Conservation (phyloP, 2,888 invertebrate genomes). For the Lasioglossum marginatum region DNA sequence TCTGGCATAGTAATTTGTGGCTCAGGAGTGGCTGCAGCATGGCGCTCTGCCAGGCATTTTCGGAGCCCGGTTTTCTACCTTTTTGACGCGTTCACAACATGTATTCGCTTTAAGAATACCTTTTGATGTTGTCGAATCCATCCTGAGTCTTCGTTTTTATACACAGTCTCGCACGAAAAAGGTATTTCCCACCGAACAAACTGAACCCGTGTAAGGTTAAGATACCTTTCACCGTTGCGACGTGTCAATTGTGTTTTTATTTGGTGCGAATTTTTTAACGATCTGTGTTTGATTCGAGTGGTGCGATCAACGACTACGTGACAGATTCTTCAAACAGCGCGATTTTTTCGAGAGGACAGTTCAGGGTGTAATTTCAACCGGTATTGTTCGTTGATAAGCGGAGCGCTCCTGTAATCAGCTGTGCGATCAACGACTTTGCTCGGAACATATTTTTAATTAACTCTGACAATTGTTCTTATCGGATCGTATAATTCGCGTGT, state of each 20-base stretch:
- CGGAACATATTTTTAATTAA: conserved; percentile 41
- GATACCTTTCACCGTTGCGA: conserved; percentile 60
- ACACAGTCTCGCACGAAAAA: conserved; percentile 24
- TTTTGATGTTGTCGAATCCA: neutral
- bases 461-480: neutral
- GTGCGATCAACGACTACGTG: neutral
- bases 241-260: conserved; percentile 73
- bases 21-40: conserved; percentile 68
- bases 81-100: conserved; percentile 65
- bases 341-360: neutral
- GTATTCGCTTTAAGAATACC: conserved; percentile 52
- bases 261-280: neutral
- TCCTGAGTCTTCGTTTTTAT: neutral
- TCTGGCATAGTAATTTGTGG: neutral
- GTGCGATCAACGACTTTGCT: neutral
- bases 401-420: conserved; percentile 40
- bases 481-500: neutral
- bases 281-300: neutral
- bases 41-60: conserved; percentile 71
- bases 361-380: neutral
- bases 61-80: conserved; percentile 47
- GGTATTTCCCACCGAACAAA: conserved; percentile 33
- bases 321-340: neutral
- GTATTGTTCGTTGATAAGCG: conserved; percentile 18
- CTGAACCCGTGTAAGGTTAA: conserved; percentile 53